phyloP scores from a whole-genome alignment of 2,888 invertebrate species.

The Clitarchus hookeri region DNA sequence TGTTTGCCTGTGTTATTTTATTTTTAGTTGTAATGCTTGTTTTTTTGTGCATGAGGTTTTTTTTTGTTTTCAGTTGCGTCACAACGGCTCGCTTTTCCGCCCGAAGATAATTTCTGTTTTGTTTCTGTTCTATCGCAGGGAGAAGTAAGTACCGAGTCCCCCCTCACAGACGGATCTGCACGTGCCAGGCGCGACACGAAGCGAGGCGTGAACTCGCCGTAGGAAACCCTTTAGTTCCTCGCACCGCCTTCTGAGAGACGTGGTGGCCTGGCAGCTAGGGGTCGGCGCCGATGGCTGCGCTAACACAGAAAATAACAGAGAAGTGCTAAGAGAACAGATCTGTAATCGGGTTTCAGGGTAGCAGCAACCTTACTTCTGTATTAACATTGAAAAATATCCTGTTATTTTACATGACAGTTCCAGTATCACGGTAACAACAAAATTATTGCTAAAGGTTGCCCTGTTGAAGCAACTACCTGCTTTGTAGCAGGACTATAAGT shows the following conservation, averaged over 20 bases:
- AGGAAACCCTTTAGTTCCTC: neutral
- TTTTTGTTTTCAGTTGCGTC: neutral
- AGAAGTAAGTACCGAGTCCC: conserved; percentile 54
- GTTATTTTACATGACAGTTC: no score
- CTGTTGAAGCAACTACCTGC: no score
- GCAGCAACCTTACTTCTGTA: no score
- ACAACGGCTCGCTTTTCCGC: neutral
- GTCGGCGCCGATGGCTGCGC: no score
- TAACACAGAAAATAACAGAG: no score
- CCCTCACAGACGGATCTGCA: neutral
- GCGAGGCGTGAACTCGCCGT: neutral
- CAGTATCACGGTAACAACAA: no score
- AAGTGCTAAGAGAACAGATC: no score
- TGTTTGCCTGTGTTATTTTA: neutral
- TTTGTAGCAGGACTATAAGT: no score
- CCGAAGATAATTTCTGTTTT: conserved; percentile 35
- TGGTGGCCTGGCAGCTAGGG: neutral
- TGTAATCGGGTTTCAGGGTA: no score
- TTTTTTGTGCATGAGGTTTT: neutral
- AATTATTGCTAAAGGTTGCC: no score
- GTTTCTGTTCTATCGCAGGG: conserved; percentile 55
- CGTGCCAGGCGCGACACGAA: neutral
- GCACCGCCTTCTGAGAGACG: neutral
- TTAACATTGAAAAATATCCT: no score
- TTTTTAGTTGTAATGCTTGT: conserved; percentile 15